Evolutionary conservation across 2,797 vertebrate species (phyloP).

Genomic region (Choloepus didactylus): DNA sequence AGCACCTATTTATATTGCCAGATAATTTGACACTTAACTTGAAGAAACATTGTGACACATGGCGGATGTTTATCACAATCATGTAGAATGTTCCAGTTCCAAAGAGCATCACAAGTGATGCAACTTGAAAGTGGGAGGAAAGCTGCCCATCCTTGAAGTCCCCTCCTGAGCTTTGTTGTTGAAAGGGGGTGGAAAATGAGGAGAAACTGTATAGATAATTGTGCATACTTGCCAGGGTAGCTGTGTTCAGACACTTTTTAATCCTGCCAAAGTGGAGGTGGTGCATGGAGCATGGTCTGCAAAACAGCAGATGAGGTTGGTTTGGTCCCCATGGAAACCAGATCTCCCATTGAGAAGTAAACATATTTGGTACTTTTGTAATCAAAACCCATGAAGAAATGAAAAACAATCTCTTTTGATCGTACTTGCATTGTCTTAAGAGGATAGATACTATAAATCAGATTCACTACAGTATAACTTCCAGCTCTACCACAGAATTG

Average conservation of each 20-base stretch:
- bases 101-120: constrained; percentile 80
- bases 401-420: constrained; percentile 70
- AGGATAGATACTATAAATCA: constrained; percentile 46
- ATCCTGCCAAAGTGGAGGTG: constrained; percentile 84
- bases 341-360: constrained; percentile 75
- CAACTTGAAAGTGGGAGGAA: constrained; percentile 85
- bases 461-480: neutral
- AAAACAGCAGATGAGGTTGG: constrained; percentile 86
- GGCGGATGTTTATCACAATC: constrained; percentile 85
- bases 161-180: constrained; percentile 81
- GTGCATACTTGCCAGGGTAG: constrained; percentile 74
- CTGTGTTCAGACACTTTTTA: constrained; percentile 71
- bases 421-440: constrained; percentile 65
- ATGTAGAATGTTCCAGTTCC: constrained; percentile 83
- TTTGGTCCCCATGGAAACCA: constrained; percentile 85
- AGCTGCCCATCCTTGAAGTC: constrained; percentile 78
- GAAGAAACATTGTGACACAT: constrained; percentile 85
- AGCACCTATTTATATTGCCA: constrained; percentile 75
- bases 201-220: constrained; percentile 79
- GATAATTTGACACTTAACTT: constrained; percentile 79
- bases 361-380: constrained; percentile 81
- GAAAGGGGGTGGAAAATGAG: constrained; percentile 47
- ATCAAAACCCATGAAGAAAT: constrained; percentile 71
- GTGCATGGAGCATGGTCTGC: constrained; percentile 59
- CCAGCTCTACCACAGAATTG: neutral